phyloP scores from a whole-genome alignment of 2,797 vertebrate species.

The Menidia menidia region DNA sequence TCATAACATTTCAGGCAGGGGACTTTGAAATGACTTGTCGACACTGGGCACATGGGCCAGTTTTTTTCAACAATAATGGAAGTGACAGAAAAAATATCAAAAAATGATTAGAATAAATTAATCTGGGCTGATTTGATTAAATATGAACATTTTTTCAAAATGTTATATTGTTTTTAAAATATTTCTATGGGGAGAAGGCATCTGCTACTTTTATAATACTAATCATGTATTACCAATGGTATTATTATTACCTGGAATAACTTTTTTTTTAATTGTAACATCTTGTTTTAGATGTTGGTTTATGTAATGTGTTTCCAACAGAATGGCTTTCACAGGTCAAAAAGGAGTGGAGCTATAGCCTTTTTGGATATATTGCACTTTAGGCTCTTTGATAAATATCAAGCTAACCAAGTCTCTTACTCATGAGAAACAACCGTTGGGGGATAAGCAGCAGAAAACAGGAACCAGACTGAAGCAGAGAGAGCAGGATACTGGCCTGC shows the following conservation, averaged over 20 bases:
- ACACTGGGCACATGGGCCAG: slow-evolving; percentile 53
- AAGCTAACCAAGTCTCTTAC: slow-evolving; percentile 77
- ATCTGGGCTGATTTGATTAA: slow-evolving; percentile 27
- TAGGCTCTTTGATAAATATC: slow-evolving; percentile 77
- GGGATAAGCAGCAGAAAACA: slow-evolving; percentile 45
- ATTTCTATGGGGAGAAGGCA: slow-evolving; percentile 11
- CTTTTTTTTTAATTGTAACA: too few species aligned
- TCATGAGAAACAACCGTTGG: slow-evolving; percentile 54
- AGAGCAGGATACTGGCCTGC: slow-evolving; percentile 24
- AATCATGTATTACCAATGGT: not conserved
- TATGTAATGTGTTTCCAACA: slow-evolving; percentile 35
- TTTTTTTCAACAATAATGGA: slow-evolving; percentile 55
- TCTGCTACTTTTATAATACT: not conserved
- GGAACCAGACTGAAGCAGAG: slow-evolving; percentile 15
- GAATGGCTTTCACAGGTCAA: slow-evolving; percentile 46
- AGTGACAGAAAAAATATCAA: slow-evolving; percentile 43
- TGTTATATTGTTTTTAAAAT: slow-evolving; percentile 15
- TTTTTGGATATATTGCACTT: slow-evolving; percentile 74
- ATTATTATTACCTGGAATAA: not conserved
- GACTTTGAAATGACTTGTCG: slow-evolving; percentile 75
- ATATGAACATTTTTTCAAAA: slow-evolving; percentile 28
- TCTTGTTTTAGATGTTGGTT: slow-evolving; percentile 6
- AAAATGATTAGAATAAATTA: slow-evolving; percentile 41
- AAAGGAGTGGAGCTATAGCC: slow-evolving; percentile 49
- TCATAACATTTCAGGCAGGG: slow-evolving; percentile 70